phyloP scores from a whole-genome alignment of 1,140 invertebrate genomes.

The Oncopeltus fasciatus region DNA sequence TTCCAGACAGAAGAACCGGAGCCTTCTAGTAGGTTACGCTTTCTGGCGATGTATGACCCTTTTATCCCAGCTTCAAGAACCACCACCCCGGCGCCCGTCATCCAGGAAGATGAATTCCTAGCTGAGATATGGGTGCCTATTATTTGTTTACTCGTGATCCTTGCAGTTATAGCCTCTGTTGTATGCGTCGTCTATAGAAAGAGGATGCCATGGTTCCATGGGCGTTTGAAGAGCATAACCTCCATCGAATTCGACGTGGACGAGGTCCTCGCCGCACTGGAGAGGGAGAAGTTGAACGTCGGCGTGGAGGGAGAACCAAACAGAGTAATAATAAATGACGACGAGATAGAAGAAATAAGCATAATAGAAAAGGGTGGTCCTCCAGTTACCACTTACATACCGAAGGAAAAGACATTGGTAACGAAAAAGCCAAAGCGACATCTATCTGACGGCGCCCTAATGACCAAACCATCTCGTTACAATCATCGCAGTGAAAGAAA shows the following conservation, averaged over 20 bases:
- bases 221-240: background rate
- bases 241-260: background rate
- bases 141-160: background rate
- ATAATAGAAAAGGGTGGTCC: too few species aligned
- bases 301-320: background rate
- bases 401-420: background rate
- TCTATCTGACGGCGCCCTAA: too few species aligned
- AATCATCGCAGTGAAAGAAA: background rate
- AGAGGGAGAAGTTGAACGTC: background rate
- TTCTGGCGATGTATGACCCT: background rate
- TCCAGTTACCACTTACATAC: background rate
- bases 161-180: background rate
- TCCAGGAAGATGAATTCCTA: background rate
- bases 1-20: too few species aligned
- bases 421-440: background rate
- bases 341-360: background rate
- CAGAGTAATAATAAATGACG: background rate
- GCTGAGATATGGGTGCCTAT: background rate
- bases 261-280: background rate
- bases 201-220: background rate
- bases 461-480: background rate
- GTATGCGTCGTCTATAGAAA: background rate
- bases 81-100: background rate
- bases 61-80: background rate
- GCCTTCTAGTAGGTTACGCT: background rate